Percentiles rank a stretch among this genome's conserved stretches.
Conservation (phyloP, 2,888 invertebrate genomes). For the Argynnis bischoffii region DNA sequence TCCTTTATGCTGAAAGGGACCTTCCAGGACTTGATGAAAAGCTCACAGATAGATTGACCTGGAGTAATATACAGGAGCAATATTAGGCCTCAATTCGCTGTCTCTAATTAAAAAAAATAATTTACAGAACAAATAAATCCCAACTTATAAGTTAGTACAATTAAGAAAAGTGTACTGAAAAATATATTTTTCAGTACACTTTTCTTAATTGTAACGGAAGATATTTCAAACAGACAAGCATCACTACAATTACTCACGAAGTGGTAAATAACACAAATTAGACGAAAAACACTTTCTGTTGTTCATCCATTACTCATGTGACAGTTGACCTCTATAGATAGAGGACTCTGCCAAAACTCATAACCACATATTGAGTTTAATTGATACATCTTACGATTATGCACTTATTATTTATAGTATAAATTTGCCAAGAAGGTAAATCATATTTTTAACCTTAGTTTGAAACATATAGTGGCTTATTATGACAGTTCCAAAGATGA, state of each 20-base stretch:
- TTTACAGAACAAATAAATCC: too few relatives aligned
- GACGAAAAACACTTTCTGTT: too few relatives aligned
- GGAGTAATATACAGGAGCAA: too few relatives aligned
- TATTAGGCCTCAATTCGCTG: too few relatives aligned
- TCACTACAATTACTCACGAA: too few relatives aligned
- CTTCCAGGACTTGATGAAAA: too few relatives aligned
- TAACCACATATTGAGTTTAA: conserved; percentile 28
- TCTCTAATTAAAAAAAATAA: too few relatives aligned
- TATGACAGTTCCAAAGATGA: neutral
- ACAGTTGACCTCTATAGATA: conserved; percentile 14
- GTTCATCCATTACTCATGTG: neutral
- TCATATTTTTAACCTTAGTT: conserved; percentile 23
- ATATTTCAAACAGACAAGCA: too few relatives aligned
- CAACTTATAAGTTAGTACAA: too few relatives aligned
- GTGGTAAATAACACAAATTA: too few relatives aligned
- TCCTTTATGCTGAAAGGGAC: too few relatives aligned
- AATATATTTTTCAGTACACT: neutral
- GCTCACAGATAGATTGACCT: too few relatives aligned
- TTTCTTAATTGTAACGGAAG: neutral
- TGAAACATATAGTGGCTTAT: conserved; percentile 2
- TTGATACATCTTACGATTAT: conserved; percentile 30
- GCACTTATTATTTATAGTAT: conserved; percentile 28
- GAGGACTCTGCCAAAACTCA: conserved; percentile 24
- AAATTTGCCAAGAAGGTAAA: conserved; percentile 21
- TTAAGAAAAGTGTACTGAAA: conserved; percentile 1